Percentiles rank a stretch among this genome's conserved stretches.
Evolutionary conservation across 2,113 vertebrate genomes (phyloP).

Genomic region (Himantopus leucocephalus): DNA sequence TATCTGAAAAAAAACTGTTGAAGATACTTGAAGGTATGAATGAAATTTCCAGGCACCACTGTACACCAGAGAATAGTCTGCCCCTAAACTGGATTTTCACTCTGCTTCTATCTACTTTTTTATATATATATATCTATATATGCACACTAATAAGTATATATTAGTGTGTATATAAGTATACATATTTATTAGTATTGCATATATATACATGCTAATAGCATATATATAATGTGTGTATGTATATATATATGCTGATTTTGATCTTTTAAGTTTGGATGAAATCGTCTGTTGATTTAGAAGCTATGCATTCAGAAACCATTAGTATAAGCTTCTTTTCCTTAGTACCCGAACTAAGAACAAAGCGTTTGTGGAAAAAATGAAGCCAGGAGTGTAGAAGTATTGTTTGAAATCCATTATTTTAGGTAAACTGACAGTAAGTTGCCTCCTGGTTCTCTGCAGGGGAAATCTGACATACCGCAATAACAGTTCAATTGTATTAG

Average conservation of each 20-base stretch:
- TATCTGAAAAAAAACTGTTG: conserved; percentile 86
- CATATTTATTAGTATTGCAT: background rate
- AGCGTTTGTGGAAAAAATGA: background rate
- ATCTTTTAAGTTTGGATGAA: background rate
- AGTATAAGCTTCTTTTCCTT: background rate
- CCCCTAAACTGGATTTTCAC: background rate
- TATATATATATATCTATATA: background rate
- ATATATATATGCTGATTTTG: background rate
- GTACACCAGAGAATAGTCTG: background rate
- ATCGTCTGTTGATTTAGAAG: background rate
- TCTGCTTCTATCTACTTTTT: background rate
- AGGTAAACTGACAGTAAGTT: background rate
- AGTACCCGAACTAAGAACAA: background rate
- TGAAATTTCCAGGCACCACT: background rate
- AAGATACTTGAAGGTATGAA: conserved; percentile 91
- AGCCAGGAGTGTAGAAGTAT: background rate
- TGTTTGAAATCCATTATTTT: background rate
- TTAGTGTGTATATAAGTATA: background rate
- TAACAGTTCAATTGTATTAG: background rate
- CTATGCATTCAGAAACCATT: background rate
- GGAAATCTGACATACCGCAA: background rate
- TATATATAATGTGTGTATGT: background rate
- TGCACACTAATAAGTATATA: no score
- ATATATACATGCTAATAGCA: background rate
- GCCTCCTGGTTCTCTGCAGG: background rate